Evolutionary conservation across 1,140 invertebrate species (phyloP).

Genomic region (Pogonognathellus flavescens): DNA sequence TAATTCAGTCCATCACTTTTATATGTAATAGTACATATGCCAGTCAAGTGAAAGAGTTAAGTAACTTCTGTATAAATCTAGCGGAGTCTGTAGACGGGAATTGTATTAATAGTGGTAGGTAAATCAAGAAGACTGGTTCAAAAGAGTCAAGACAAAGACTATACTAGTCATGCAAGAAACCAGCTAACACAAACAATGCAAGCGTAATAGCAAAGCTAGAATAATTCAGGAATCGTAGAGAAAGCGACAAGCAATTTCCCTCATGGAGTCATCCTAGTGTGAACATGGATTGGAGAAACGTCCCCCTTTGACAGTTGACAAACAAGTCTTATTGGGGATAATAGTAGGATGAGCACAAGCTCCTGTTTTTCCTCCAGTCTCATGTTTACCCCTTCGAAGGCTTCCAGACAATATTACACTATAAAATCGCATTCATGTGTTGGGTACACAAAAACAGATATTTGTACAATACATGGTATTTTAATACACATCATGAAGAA

Average conservation of each 20-base stretch:
- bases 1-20: conserved; percentile 28
- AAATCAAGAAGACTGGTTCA: neutral
- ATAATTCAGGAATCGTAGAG: conserved; percentile 61
- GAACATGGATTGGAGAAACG: conserved; percentile 63
- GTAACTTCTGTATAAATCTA: conserved; percentile 1
- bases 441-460: neutral
- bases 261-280: conserved; percentile 64
- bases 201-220: neutral
- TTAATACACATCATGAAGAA: too few relatives aligned
- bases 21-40: neutral
- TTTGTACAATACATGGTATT: too few relatives aligned
- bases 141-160: too few relatives aligned
- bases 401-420: neutral
- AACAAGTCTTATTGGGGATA: conserved; percentile 64
- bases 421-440: neutral
- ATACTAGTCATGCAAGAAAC: too few relatives aligned
- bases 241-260: conserved; percentile 66
- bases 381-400: neutral
- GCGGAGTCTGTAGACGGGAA: neutral
- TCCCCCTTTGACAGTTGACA: conserved; percentile 65
- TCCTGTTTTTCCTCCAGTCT: conserved; percentile 25
- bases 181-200: too few relatives aligned
- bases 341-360: conserved; percentile 39
- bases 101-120: neutral
- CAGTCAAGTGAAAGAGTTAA: conserved; percentile 39